phyloP scores from a whole-genome alignment of 2,113 vertebrate species.

The Aegithalos caudatus region DNA sequence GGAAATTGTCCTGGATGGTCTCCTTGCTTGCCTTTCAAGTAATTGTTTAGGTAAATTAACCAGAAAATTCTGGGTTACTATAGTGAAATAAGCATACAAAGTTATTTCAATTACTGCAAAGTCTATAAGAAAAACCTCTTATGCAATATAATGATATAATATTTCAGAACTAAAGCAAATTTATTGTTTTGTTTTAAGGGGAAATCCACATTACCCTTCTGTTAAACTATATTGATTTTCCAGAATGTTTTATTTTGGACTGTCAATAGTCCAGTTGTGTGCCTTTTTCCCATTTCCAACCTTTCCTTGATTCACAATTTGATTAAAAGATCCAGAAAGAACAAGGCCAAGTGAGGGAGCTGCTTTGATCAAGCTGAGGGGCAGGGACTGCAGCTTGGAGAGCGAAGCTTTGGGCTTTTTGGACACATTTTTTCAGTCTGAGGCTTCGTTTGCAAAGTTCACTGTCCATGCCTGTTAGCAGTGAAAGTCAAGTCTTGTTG shows the following conservation, averaged over 20 bases:
- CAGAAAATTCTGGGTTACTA: not conserved
- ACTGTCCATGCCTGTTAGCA: constrained; percentile 62
- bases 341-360: not conserved
- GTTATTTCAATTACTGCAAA: not conserved
- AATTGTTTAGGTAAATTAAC: not conserved
- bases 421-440: not conserved
- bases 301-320: not conserved
- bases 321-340: not conserved
- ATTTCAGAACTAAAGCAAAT: not conserved
- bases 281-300: not conserved
- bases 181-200: not conserved
- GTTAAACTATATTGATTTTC: not conserved
- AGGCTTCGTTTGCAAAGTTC: constrained; percentile 55
- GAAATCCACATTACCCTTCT: not conserved
- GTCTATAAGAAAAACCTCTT: not conserved
- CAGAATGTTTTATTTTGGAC: not conserved
- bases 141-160: not conserved
- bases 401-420: constrained; percentile 37
- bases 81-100: not conserved
- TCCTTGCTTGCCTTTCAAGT: not conserved
- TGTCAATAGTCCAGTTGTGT: not conserved
- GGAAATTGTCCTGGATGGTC: not conserved
- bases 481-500: constrained; percentile 69
- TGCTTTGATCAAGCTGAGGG: not conserved
- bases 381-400: not conserved